A percentile compares a stretch with the other conserved stretches of the same genome.
These are phyloP conservation scores for Rissa tridactyla DNA, from an alignment of 2,113 vertebrate species.

Conservation along the genomic window DNA sequence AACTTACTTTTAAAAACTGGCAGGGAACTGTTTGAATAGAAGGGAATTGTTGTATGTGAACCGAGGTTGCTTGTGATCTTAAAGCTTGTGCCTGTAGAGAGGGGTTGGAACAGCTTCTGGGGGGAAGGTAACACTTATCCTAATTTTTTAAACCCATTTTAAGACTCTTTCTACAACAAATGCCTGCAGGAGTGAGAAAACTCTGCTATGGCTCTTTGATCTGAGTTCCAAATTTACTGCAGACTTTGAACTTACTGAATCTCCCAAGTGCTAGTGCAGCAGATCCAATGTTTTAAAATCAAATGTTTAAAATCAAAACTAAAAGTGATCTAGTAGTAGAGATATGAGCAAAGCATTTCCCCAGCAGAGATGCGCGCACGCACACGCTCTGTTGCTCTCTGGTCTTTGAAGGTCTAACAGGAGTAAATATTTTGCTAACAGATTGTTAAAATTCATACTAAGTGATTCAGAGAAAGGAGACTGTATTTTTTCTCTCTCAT, in stretches of 20 bases:
- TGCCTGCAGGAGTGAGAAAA: neutral
- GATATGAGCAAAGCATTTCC: neutral
- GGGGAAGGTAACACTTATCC: neutral
- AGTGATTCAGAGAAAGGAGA: neutral
- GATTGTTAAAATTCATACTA: neutral
- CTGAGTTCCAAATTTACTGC: neutral
- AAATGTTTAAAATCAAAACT: constrained; percentile 5
- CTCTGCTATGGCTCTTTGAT: neutral
- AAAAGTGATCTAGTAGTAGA: neutral
- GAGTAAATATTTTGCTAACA: constrained; percentile 8
- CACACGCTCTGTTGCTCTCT: neutral
- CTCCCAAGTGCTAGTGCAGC: neutral
- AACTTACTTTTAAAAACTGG: neutral
- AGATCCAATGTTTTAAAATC: neutral
- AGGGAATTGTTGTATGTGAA: neutral
- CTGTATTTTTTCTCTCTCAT: neutral
- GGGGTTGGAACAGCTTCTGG: neutral
- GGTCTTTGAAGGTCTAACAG: neutral
- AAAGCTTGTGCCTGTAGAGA: neutral
- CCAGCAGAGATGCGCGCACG: neutral
- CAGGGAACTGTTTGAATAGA: neutral
- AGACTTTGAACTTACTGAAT: neutral
- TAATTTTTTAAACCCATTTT: neutral
- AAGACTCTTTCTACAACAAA: neutral
- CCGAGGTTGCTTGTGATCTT: neutral